Conservation (phyloP, 2,888 invertebrate species). For the Pogonocherus hispidulus region DNA sequence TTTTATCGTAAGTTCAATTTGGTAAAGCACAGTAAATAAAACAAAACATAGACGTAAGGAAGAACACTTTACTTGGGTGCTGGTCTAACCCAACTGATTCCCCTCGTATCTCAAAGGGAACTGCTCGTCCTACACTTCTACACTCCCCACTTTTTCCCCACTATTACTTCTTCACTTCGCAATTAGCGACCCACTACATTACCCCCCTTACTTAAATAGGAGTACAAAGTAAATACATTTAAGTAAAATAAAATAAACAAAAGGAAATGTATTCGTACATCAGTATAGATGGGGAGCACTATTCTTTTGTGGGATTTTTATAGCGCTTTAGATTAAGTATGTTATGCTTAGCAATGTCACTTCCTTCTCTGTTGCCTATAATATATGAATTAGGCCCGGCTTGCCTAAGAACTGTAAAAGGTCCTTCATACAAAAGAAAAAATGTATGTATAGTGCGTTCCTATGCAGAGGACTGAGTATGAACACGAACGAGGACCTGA, state of each 20-base stretch:
- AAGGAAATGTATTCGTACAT: neutral
- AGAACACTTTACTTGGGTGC: no score
- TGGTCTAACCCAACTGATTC: no score
- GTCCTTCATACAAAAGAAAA: neutral
- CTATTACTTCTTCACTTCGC: no score
- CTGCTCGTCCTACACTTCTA: no score
- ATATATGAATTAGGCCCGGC: neutral
- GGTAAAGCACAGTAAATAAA: no score
- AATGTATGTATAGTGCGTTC: neutral
- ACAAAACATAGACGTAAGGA: no score
- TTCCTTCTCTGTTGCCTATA: neutral
- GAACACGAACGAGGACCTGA: neutral
- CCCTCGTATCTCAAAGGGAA: no score
- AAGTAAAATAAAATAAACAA: neutral
- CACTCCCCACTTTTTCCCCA: no score
- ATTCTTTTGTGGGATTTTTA: neutral
- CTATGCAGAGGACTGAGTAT: slow-evolving; percentile 2
- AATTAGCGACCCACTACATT: neutral
- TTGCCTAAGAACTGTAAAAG: slow-evolving; percentile 1
- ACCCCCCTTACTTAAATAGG: neutral
- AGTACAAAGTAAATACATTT: neutral
- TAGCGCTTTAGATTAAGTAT: neutral
- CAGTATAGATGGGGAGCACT: neutral
- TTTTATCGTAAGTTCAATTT: no score
- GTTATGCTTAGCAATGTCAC: slow-evolving; percentile 4